Conservation (phyloP, 2,113 vertebrate genomes). For the Xiphophorus hellerii region DNA sequence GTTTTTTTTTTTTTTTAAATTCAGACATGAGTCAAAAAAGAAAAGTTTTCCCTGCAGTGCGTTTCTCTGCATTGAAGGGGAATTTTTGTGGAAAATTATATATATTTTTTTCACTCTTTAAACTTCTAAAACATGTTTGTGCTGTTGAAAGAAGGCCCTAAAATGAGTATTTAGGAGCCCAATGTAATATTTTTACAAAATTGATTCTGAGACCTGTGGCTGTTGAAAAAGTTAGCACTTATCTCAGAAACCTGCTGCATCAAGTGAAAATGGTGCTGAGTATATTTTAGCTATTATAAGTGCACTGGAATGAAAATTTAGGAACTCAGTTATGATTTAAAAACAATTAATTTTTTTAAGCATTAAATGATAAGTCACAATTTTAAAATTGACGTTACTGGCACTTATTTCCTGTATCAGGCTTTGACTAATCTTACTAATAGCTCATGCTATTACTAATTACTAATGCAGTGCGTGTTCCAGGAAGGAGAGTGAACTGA, state of each 20-base stretch:
- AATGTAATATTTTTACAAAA: not conserved
- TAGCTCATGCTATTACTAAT: not conserved
- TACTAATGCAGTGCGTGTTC: not conserved
- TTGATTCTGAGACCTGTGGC: not conserved
- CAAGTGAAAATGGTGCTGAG: not conserved
- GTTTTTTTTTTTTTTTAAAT: not conserved
- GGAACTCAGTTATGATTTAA: not conserved
- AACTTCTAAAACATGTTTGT: not conserved
- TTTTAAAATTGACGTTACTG: too few relatives aligned
- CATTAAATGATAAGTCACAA: too few relatives aligned
- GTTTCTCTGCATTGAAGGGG: slow-evolving; percentile 25
- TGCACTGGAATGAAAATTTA: not conserved
- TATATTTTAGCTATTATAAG: not conserved
- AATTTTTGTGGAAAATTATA: slow-evolving; percentile 13
- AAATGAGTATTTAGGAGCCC: not conserved
- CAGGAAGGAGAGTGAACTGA: slow-evolving; percentile 33
- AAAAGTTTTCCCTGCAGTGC: slow-evolving; percentile 12
- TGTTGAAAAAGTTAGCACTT: not conserved
- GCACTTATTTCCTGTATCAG: not conserved
- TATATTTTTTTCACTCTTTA: not conserved
- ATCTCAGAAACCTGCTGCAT: not conserved
- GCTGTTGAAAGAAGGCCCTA: not conserved
- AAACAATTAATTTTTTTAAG: not conserved
- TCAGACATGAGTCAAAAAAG: slow-evolving; percentile 37
- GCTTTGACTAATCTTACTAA: not conserved